Conservation (phyloP, 2,113 vertebrate genomes). For the Arenaria interpres region DNA sequence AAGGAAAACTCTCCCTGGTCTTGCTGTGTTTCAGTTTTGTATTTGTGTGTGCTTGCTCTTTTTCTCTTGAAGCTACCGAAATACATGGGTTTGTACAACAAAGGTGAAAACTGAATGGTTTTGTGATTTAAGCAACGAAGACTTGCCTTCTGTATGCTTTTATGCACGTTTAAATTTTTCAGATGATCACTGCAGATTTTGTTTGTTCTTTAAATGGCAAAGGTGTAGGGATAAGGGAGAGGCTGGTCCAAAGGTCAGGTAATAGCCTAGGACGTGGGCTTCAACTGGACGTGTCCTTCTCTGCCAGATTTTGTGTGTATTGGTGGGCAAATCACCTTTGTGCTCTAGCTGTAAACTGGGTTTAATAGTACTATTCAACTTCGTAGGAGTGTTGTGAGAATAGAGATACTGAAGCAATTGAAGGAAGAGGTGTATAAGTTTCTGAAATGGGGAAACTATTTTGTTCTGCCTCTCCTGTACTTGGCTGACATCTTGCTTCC, state of each 20-base stretch:
- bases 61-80: background rate
- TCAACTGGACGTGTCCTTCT: background rate
- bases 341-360: background rate
- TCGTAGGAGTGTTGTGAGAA: background rate
- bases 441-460: background rate
- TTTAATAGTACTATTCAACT: background rate
- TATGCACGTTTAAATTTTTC: background rate
- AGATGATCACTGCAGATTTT: background rate
- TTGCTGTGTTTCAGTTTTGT: background rate
- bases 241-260: conserved; percentile 10
- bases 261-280: background rate
- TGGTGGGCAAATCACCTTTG: background rate
- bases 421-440: background rate
- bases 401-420: background rate
- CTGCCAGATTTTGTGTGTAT: background rate
- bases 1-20: background rate
- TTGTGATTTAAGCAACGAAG: background rate
- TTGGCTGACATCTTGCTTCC: conserved; percentile 14
- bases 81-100: background rate
- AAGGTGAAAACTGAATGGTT: background rate
- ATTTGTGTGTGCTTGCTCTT: background rate
- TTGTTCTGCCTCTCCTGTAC: background rate
- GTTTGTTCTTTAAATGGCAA: background rate
- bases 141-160: background rate
- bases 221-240: background rate